A percentile compares a stretch with the other conserved stretches of the same genome.
phyloP scores from a whole-genome alignment of 2,113 vertebrate genomes.

The Romanogobio albipinnatus region DNA sequence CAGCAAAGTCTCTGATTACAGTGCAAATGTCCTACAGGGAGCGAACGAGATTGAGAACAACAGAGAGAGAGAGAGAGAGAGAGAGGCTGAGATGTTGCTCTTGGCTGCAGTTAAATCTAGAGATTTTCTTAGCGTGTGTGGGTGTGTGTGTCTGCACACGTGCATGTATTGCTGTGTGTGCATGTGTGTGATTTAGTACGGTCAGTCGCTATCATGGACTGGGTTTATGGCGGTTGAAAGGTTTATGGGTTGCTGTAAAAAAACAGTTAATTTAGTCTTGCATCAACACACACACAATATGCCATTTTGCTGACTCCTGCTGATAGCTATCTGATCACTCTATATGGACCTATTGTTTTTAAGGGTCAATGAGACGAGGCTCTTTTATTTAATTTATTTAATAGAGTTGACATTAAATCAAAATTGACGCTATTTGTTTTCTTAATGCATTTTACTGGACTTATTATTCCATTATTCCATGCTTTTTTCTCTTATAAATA shows the following conservation, averaged over 20 bases:
- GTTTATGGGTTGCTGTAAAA: conserved; percentile 27
- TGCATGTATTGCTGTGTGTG: not conserved
- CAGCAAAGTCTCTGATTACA: conserved; percentile 19
- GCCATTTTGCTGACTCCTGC: conserved; percentile 5
- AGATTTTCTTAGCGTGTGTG: not conserved
- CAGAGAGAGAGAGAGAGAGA: not conserved
- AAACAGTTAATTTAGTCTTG: not conserved
- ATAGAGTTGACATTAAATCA: not conserved
- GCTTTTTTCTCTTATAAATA: no score
- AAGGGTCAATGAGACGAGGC: not conserved
- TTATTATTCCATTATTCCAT: not conserved
- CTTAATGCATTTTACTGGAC: not conserved
- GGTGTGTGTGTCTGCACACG: not conserved
- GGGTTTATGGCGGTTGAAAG: conserved; percentile 31
- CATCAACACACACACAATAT: not conserved
- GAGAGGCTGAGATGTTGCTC: not conserved
- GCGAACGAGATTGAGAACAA: not conserved
- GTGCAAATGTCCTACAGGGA: conserved; percentile 17
- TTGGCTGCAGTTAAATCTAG: conserved; percentile 15
- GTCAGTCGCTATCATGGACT: not conserved
- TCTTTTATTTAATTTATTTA: not conserved
- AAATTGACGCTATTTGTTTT: not conserved
- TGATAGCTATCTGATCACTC: not conserved
- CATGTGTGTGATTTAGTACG: conserved; percentile 21
- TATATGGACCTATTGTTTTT: not conserved